Conservation (phyloP, 2,797 vertebrate species). For the Eulemur rubriventer region DNA sequence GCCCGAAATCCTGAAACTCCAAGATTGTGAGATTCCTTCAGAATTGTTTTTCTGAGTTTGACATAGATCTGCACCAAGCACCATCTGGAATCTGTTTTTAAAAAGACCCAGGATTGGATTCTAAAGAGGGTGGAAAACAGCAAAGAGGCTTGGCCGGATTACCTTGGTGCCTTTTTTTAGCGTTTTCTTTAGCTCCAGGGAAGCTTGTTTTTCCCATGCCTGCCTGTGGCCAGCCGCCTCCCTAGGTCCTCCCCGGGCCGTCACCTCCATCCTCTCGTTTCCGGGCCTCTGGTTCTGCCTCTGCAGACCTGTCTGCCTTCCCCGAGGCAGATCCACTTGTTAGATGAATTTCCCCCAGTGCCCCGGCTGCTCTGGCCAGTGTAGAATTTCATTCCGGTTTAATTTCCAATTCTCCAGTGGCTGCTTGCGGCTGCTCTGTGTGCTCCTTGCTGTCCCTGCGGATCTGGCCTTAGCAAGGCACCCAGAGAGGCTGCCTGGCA, state of each 20-base stretch:
- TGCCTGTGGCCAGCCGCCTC: background rate
- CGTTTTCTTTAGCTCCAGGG: background rate
- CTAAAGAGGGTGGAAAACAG: background rate
- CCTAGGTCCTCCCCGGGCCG: fast-evolving
- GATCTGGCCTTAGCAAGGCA: background rate
- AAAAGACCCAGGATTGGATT: constrained; percentile 11
- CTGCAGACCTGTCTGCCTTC: background rate
- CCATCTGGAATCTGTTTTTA: constrained; percentile 66
- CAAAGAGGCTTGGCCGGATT: background rate
- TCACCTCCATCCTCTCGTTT: background rate
- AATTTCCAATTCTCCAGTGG: background rate
- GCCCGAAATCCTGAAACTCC: background rate
- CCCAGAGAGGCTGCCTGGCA: background rate
- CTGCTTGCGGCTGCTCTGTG: background rate
- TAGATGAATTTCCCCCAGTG: background rate
- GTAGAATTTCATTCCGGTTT: background rate
- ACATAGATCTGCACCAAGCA: background rate
- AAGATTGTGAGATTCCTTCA: background rate
- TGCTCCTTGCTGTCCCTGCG: background rate
- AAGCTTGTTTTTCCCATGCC: background rate
- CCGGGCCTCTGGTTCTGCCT: background rate
- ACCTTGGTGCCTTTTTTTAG: background rate
- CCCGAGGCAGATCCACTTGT: fast-evolving
- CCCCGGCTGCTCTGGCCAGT: background rate
- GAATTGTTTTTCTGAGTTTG: background rate